Conservation (phyloP, 1,140 invertebrate genomes). For the Pseudomyrmex flavicornis region DNA sequence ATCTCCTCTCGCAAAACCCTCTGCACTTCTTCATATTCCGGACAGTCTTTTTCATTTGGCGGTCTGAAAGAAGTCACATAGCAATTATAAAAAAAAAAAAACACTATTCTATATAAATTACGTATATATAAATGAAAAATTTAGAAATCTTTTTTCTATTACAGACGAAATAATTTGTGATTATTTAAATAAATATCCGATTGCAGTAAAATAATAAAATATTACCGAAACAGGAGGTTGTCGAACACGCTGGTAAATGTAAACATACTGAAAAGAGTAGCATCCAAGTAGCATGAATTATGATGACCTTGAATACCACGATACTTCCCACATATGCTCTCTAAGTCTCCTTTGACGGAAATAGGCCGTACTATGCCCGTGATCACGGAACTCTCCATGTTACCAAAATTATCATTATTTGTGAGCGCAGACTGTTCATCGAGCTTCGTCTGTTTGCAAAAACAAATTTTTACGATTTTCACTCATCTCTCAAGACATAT, state of each 20-base stretch:
- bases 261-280: slow-evolving; percentile 98
- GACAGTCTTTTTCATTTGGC: slow-evolving; percentile 89
- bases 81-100: slow-evolving; percentile 20
- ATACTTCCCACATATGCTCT: slow-evolving; percentile 90
- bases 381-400: slow-evolving; percentile 91
- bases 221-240: slow-evolving; percentile 92
- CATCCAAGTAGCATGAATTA: slow-evolving; percentile 99
- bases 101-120: slow-evolving; percentile 34
- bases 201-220: not conserved
- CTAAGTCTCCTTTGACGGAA: slow-evolving; percentile 88
- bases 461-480: not conserved
- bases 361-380: slow-evolving; percentile 92
- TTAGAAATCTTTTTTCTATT: not conserved
- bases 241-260: slow-evolving; percentile 98
- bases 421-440: slow-evolving; percentile 67
- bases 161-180: slow-evolving; percentile 10
- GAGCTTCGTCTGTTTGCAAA: slow-evolving; percentile 61
- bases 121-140: not conserved
- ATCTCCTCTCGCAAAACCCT: slow-evolving; percentile 96
- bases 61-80: slow-evolving; percentile 85
- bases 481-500: slow-evolving; percentile 74
- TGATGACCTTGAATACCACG: slow-evolving; percentile 98
- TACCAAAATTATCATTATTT: slow-evolving; percentile 84
- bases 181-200: slow-evolving; percentile 20
- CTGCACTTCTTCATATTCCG: slow-evolving; percentile 95